Base-by-base conservation (phyloP, 2,888 invertebrate genomes). In the Epinotia bilunana region DNA sequence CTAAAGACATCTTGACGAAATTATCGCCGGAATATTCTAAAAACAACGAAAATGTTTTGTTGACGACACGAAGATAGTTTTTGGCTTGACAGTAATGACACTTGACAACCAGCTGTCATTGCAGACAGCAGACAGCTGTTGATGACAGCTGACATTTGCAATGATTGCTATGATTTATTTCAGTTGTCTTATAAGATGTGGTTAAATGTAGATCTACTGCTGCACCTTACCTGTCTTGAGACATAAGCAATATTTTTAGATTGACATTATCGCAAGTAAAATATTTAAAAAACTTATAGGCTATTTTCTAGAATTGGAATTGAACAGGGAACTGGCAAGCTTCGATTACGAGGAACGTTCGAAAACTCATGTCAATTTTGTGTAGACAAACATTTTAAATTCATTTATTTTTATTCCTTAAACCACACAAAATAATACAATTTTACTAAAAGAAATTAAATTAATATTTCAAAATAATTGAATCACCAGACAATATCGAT, bases 1-100 rank as follows among this genome's bases (percentile, higher is more conserved):
- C 83, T 76, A 94, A 75, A 5, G 91, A 90, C 91, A 91, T 91
- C 62, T 28, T 77, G 7, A 69, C 46, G 18, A 57, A 7, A 74
- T 63, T 18, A 62, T 49, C 53, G 20, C n/a, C 57, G 16, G 33
- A 74, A 68, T 57, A 65, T 65, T 61, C 20, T 46, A 46, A 69
- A 58, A 69, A 69, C 69, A 69, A n/a, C n/a, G 46, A 64, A 49
- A 57, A 57, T 69, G 53, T 58, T 68, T 73, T 74, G 64, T 71
- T 71, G 64, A 64, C 62, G 64, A 74, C 74, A 74, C 58, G 74
- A 70, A 74, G 33, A 43, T 28, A 71, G 13, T 60, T 55, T 68
- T 13, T 39, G 16, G 13, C n/a, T 12, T 43, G 13, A 60, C 33
- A 60, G 3, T 20, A 33, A 65, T 73, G 61, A 43, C 73, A 69